Base-by-base conservation (phyloP, 2,797 vertebrate species). In the Danio choprae region DNA sequence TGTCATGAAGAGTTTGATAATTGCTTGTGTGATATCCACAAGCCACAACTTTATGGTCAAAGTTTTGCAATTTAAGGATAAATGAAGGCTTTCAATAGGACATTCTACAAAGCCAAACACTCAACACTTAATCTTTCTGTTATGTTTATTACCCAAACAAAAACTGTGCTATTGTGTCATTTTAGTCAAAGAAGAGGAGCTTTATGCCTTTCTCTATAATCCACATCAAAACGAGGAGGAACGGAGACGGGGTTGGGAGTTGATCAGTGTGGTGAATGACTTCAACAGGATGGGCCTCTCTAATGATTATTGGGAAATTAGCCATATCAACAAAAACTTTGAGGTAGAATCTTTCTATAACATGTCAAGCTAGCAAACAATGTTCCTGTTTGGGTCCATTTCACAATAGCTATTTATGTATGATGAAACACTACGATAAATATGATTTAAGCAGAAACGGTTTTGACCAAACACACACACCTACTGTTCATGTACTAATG, bases 121-220 rank as follows among this genome's bases (percentile, higher is more conserved):
- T 29, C 29, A 29, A 29, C 3, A 29, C 1, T 29, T 13, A 58
- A 58, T 58, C 55, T 12, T 58, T 20, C 11, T 18, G 8, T 58
- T 36, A 7, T 15, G 56, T 59, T 13, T 36, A 36, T 59, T 36
- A 13, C 60, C 5, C 9, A 41, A 62, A 15, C 8, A 7, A 16
- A 63, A 10, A 77, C 43, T 40, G 43, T 74, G 46, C 20, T 75
- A 67, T 83, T 75, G 43, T 85, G 22, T 29, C 18, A 44, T 77
- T 59, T 65, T 80, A 95, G 93, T 84, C 79, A 92, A 88, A 84
- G 74, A 88, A 0, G 94, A 95, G 84, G 93, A 95, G 51, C 90
- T 95, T 64, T 95, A 94, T 84, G 94, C 94, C 38, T 96, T 95
- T 82, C 89, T 92, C 43, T 95, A 94, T 79, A 95, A 94, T 64